phyloP scores from a whole-genome alignment of 2,797 vertebrate genomes.

The Siniperca scherzeri region DNA sequence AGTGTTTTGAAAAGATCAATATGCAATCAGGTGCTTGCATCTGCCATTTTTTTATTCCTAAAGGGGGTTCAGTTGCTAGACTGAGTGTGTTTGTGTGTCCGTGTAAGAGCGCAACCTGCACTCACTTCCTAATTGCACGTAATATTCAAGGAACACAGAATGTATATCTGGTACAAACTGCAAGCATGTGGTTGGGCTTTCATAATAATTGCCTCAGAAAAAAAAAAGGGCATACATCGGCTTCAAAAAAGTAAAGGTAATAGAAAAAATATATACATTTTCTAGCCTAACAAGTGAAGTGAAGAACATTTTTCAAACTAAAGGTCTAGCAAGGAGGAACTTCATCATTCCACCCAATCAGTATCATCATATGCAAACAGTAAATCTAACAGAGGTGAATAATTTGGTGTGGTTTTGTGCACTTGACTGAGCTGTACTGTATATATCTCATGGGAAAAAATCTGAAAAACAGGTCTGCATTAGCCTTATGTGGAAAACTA shows the following conservation, averaged over 20 bases:
- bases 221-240: too few species aligned
- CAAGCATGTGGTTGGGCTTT: not conserved
- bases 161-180: not conserved
- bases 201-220: not conserved
- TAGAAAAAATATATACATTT: not conserved
- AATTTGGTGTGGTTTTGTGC: not conserved
- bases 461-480: not conserved
- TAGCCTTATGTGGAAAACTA: not conserved
- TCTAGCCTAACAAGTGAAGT: not conserved
- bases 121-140: not conserved
- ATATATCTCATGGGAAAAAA: not conserved
- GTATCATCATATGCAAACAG: not conserved
- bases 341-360: conserved; percentile 15
- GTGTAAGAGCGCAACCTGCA: not conserved
- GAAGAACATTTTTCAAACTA: not conserved
- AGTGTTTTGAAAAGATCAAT: conserved; percentile 56
- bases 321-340: not conserved
- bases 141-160: not conserved
- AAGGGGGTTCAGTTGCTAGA: not conserved
- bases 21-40: conserved; percentile 51
- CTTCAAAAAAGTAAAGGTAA: not conserved
- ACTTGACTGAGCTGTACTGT: not conserved
- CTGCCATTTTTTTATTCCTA: not conserved
- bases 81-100: not conserved
- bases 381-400: conserved; percentile 6